phyloP scores from a whole-genome alignment of 2,113 vertebrate species.

The Thryonomys swinderianus region DNA sequence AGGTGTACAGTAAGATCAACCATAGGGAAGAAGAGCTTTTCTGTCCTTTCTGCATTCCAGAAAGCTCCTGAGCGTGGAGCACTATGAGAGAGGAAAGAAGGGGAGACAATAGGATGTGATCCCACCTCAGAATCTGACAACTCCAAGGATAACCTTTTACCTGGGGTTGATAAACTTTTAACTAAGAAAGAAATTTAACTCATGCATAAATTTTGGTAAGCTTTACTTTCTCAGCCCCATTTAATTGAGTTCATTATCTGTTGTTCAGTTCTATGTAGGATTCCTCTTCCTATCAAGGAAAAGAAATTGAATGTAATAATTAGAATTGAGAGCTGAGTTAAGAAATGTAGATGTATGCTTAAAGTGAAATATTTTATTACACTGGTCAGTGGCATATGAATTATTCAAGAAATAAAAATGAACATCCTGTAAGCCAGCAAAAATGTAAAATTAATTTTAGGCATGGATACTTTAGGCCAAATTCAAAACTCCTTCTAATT shows the following conservation, averaged over 20 bases:
- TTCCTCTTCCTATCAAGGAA: constrained; percentile 57
- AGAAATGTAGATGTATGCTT: constrained; percentile 60
- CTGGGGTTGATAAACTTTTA: constrained; percentile 36
- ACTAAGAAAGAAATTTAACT: constrained; percentile 47
- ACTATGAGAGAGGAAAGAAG: not conserved
- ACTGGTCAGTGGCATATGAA: constrained; percentile 67
- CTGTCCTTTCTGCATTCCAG: not conserved
- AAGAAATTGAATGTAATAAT: constrained; percentile 68
- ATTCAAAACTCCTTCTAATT: constrained; percentile 68
- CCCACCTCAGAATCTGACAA: not conserved
- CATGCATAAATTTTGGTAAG: constrained; percentile 46
- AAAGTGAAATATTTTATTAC: constrained; percentile 69
- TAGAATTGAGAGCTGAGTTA: constrained; percentile 71
- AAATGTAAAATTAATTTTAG: constrained; percentile 69
- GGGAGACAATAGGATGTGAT: rapidly evolving
- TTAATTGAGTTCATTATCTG: constrained; percentile 63
- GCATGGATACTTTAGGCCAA: constrained; percentile 48
- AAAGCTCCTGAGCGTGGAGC: too few relatives aligned
- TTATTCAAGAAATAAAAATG: constrained; percentile 74
- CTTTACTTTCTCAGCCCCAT: not conserved
- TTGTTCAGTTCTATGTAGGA: constrained; percentile 46
- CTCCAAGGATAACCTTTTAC: not conserved
- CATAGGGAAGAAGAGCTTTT: not conserved
- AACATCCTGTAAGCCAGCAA: constrained; percentile 36
- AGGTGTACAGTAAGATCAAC: not conserved